Base-by-base conservation (phyloP, 2,888 invertebrate genomes). In the Siphonodentalium dalli region DNA sequence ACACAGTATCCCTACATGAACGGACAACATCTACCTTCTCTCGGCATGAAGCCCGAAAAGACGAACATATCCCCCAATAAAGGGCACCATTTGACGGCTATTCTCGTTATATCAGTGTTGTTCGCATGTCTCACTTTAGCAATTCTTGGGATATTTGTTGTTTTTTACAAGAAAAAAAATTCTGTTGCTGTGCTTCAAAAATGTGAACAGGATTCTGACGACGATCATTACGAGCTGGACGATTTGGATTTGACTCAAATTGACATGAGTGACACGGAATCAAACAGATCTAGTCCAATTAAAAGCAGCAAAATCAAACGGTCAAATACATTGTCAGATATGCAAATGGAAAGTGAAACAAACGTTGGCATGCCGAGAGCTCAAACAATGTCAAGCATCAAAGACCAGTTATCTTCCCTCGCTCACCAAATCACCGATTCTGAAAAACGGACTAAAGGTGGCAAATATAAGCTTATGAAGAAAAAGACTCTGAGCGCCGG, bases 141-240 rank as follows among this genome's bases (percentile, higher is more conserved):
- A 1, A 58, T 76, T 11, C 72, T 77, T 0, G 68, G 67, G 0
- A 68, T 73, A 3, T 58, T 78, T 7, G 52, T 79, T 15, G 66
- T 77, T 18, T 77, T 78, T 64, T 79, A 78, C 51, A 64, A 69
- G 49, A 79, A 79, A 55, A 74, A 74, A 46, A 78, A 79, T 66
- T 61, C 74, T 0, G 77, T 78, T 21, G 78, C 77, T 54, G 71
- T 65, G 28, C 57, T 72, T 35, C 75, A 71, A 54, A 75, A 72
- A 56, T 66, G 66, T 46, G 75, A 77, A 40, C 68, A 72, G 49
- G 65, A 68, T 13, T 61, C 58, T 1, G 69, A 67, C 37, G 61
- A 60, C 0, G 71, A 72, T 20, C n/a, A n/a, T n/a, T 71, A 72
- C 44, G 78, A 78, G 61, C 58, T 79, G 59, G 72, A 76, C 34